These are phyloP conservation scores for Tachina lurida DNA, from an alignment of 2,888 invertebrate genomes.

Conservation along the genomic window DNA sequence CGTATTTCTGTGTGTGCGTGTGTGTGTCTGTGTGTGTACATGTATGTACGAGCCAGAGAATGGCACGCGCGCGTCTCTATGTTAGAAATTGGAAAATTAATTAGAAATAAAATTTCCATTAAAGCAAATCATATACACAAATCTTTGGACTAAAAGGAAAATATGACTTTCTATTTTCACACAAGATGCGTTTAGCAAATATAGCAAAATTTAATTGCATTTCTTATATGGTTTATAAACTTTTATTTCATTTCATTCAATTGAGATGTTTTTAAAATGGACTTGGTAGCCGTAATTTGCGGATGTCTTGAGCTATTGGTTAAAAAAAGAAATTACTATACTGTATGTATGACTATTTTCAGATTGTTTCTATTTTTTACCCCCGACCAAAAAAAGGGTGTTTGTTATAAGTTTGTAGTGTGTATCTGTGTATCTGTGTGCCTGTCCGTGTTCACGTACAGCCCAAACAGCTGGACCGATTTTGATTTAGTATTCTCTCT, in stretches of 20 bases:
- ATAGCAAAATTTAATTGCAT: constrained; percentile 48
- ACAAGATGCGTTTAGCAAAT: constrained; percentile 10
- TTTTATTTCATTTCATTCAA: constrained; percentile 10
- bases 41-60: not conserved
- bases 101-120: constrained; percentile 38
- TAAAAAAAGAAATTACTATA: not conserved
- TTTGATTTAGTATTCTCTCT: too few relatives aligned
- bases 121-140: not conserved
- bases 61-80: constrained; percentile 55
- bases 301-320: not conserved
- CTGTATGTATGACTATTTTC: not conserved
- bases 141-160: constrained; percentile 1
- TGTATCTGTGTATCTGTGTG: too few relatives aligned
- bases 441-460: too few relatives aligned
- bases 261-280: constrained; percentile 8
- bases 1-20: not conserved
- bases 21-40: not conserved
- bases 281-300: not conserved
- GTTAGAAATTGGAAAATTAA: constrained; percentile 39
- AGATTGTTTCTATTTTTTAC: too few relatives aligned
- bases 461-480: too few relatives aligned
- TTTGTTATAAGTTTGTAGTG: too few relatives aligned
- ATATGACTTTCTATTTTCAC: constrained; percentile 48
- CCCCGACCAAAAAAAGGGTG: too few relatives aligned
- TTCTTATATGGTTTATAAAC: not conserved